phyloP scores from a whole-genome alignment of 2,113 vertebrate genomes.

The Ceuthmochares aereus region DNA sequence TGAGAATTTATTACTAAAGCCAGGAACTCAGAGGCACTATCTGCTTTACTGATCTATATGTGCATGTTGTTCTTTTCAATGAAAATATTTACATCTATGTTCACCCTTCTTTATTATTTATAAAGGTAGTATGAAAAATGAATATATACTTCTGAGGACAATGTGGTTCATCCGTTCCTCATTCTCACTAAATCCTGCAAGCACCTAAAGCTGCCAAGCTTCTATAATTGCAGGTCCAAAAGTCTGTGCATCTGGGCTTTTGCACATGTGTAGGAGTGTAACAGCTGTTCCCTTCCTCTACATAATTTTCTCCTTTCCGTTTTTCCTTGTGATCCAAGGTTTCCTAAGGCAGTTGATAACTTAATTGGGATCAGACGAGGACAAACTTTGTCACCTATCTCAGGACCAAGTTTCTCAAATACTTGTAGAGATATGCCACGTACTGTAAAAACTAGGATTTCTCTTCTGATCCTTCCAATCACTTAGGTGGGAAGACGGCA shows the following conservation, averaged over 20 bases:
- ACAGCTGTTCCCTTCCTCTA: conserved; percentile 5
- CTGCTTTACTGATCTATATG: neutral
- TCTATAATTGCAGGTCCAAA: conserved; percentile 5
- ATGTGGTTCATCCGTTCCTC: neutral
- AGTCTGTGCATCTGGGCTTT: neutral
- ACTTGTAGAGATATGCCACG: neutral
- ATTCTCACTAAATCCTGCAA: neutral
- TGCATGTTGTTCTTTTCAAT: neutral
- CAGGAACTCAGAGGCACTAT: neutral
- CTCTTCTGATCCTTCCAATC: neutral
- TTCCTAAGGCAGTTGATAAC: neutral
- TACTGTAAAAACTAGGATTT: neutral
- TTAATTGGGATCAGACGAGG: neutral
- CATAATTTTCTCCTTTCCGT: neutral
- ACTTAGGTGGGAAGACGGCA: neutral
- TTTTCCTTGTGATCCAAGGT: neutral
- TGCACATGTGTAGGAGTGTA: conserved; percentile 2
- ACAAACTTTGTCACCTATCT: neutral
- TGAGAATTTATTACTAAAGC: neutral
- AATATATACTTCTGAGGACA: neutral
- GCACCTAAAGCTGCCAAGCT: neutral
- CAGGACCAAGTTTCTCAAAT: neutral
- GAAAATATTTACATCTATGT: neutral
- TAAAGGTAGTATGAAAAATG: neutral
- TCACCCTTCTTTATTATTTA: neutral